Base-by-base conservation (phyloP, 2,888 invertebrate species). In the Lydus trimaculatus region DNA sequence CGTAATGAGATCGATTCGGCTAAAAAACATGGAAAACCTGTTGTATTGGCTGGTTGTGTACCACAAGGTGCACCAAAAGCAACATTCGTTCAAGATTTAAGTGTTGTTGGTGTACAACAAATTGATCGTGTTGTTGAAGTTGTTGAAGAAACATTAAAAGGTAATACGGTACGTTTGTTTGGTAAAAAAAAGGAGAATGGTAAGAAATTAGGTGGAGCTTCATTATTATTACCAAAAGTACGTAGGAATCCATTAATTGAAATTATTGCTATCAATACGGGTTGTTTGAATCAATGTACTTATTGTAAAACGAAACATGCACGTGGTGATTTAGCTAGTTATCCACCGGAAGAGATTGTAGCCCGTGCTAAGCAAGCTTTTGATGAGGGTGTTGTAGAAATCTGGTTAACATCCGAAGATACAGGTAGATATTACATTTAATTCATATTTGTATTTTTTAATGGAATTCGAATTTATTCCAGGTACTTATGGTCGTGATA, bases 291-390 rank as follows among this genome's bases (percentile, higher is more conserved):
- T 86, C 97, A 98, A 80, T 99, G 99, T 84, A 98, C 99, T 0
- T 99, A 99, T 82, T 99, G 99, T 83, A 99, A 99, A 86, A 99
- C 98, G 0, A 98, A 98, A 82, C 97, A 98, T 84, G 99, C 99
- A 0, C 86, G 99, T 62, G 99, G 99, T 0, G 96, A 98, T 82
- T 85, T 99, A n/a, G 97, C 95, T 0, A 98, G 97, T 82, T 98
- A 98, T 83, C 90, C 92, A 0, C 93, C 95, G 0, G 93, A 94
- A 61, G 95, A 98, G 84, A 97, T 99, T 58, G 91, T 98, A 0
- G 91, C 91, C 67, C 87, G 98, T 72, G 98, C 97, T 0, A 85
- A 88, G 36, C 95, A 96, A 85, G 95, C 95, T 0, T 98, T 95
- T 80, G 84, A 87, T 68, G 98, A 99, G 85, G 98, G 98, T 0